Evolutionary conservation across 2,888 invertebrate species (phyloP).

Genomic region (Crioceris asparagi): DNA sequence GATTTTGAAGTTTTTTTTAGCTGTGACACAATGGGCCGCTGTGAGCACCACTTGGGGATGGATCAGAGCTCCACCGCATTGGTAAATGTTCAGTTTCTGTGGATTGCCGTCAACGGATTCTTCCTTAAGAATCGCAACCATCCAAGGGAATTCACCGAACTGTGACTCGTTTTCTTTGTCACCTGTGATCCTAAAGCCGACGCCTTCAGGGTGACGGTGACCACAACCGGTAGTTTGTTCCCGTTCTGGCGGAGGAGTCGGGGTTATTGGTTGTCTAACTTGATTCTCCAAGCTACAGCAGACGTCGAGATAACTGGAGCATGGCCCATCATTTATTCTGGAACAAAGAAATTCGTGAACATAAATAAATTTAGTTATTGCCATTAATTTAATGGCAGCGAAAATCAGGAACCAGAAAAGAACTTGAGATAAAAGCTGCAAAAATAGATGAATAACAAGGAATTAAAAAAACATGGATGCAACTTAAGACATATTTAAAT

Average conservation of each 20-base stretch:
- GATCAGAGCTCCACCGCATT: conserved; percentile 71
- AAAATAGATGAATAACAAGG: neutral
- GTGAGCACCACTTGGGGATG: conserved; percentile 66
- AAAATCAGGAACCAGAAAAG: neutral
- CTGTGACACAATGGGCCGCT: conserved; percentile 65
- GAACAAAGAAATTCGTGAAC: conserved; percentile 6
- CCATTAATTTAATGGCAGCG: neutral
- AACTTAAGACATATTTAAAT: no score
- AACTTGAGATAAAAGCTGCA: neutral
- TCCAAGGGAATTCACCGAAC: conserved; percentile 79
- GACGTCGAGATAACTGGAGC: conserved; percentile 44
- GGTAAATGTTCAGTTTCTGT: conserved; percentile 21
- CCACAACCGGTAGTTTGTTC: conserved; percentile 50
- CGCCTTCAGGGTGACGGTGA: conserved; percentile 57
- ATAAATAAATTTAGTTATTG: neutral
- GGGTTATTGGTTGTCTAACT: conserved; percentile 20
- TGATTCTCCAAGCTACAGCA: conserved; percentile 42
- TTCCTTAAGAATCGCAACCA: conserved; percentile 58
- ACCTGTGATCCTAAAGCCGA: conserved; percentile 60
- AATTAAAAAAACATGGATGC: neutral
- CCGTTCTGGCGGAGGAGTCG: conserved; percentile 22
- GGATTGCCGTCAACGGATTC: conserved; percentile 40
- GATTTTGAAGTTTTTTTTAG: conserved; percentile 35
- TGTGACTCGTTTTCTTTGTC: conserved; percentile 55
- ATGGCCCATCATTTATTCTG: conserved; percentile 25